Evolutionary conservation across 2,888 invertebrate species (phyloP).

Genomic region (Ochlodes sylvanus): DNA sequence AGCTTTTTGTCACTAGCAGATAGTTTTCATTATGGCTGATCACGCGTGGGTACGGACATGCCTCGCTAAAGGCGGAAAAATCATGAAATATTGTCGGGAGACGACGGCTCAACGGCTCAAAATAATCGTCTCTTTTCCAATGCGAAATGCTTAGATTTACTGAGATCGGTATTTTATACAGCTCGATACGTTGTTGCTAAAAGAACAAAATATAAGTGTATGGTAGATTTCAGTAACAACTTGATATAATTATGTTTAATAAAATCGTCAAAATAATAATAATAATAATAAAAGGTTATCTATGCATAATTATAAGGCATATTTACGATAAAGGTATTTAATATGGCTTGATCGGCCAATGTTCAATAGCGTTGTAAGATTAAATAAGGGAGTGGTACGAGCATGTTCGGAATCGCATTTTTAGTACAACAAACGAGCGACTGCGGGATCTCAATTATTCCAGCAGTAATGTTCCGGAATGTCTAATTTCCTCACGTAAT

Average conservation of each 20-base stretch:
- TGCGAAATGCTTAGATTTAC: conserved; percentile 15
- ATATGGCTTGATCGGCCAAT: neutral
- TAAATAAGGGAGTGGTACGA: conserved; percentile 13
- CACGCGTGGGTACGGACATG: conserved; percentile 66
- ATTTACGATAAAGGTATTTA: neutral
- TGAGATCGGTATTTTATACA: conserved; percentile 5
- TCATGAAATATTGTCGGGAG: conserved; percentile 60
- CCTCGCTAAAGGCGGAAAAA: conserved; percentile 62
- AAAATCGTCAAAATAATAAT: too few species aligned
- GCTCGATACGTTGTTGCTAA: neutral
- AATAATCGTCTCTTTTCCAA: conserved; percentile 17
- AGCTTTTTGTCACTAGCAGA: conserved; percentile 57
- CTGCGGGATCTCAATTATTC: conserved; percentile 74
- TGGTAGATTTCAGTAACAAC: too few species aligned
- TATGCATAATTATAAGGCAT: too few species aligned
- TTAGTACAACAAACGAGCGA: conserved; percentile 53
- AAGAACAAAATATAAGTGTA: too few species aligned
- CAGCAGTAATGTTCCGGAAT: conserved; percentile 78
- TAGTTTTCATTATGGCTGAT: conserved; percentile 74
- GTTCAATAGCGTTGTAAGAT: conserved; percentile 10
- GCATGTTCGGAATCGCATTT: conserved; percentile 54
- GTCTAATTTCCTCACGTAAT: conserved; percentile 85
- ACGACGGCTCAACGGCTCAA: conserved; percentile 36
- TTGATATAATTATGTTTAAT: too few species aligned
- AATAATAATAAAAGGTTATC: too few species aligned